These are phyloP conservation scores for Cossypha polioptera DNA, from an alignment of 2,797 vertebrate species.

Conservation along the genomic window DNA sequence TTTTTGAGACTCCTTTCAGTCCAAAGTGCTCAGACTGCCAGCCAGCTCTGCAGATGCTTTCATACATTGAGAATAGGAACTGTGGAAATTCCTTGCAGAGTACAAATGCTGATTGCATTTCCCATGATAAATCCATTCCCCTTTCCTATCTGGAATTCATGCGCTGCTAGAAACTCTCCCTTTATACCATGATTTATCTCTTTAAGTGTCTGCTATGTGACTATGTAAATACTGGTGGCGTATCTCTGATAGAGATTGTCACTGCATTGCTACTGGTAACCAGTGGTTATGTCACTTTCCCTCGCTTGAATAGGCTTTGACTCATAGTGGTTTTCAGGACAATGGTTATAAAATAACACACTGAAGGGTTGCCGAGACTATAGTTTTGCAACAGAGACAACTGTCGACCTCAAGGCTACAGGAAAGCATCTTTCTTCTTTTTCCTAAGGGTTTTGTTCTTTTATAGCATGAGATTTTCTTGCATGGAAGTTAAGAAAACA, in stretches of 20 bases:
- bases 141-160: background rate
- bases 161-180: background rate
- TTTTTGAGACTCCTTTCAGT: background rate
- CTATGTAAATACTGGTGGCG: conserved; percentile 52
- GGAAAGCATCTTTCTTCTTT: background rate
- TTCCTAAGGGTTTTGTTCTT: background rate
- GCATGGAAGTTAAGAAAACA: background rate
- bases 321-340: conserved; percentile 66
- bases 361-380: background rate
- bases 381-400: conserved; percentile 43
- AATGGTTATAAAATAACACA: conserved; percentile 67
- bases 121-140: background rate
- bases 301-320: conserved; percentile 58
- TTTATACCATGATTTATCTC: background rate
- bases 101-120: background rate
- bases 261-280: conserved; percentile 57
- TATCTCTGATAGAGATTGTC: conserved; percentile 19
- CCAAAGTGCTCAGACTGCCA: background rate
- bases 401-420: background rate
- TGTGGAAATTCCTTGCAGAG: background rate
- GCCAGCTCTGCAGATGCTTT: background rate
- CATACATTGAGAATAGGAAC: background rate
- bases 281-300: conserved; percentile 64
- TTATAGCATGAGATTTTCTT: background rate
- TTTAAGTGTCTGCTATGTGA: conserved; percentile 48